Evolutionary conservation across 2,797 vertebrate species (phyloP).

Genomic region (Scyliorhinus canicula): DNA sequence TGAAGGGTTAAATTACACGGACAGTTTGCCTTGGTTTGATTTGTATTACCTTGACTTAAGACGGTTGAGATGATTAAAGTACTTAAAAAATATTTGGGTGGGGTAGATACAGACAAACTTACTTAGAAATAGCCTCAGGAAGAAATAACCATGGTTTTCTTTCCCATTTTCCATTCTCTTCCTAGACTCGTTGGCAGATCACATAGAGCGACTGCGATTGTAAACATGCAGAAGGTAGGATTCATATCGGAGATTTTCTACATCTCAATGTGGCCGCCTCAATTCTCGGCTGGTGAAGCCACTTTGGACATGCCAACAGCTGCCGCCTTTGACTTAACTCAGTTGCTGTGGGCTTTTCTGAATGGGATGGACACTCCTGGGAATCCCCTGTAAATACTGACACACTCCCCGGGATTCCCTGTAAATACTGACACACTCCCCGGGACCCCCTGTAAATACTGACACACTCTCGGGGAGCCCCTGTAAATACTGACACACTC

Average conservation of each 20-base stretch:
- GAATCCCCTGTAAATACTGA: background rate
- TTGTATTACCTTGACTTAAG: background rate
- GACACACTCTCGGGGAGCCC: background rate
- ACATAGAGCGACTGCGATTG: background rate
- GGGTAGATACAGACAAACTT: background rate
- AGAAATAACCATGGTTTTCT: background rate
- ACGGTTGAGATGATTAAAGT: background rate
- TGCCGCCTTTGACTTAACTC: background rate
- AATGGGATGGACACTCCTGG: background rate
- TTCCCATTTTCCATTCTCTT: background rate
- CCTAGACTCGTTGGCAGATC: background rate
- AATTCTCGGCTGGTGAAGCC: background rate
- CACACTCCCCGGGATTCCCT: background rate
- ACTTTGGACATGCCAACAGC: background rate
- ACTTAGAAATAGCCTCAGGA: background rate
- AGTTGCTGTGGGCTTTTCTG: background rate
- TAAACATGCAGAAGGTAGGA: background rate
- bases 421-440: background rate
- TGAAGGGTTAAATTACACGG: background rate
- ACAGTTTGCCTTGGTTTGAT: background rate
- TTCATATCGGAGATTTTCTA: background rate
- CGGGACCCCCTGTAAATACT: background rate
- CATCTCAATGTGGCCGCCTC: background rate
- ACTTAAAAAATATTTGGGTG: background rate
- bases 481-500: background rate